Evolutionary conservation across 23 tunicate genomes (phyloP), one percentile per base, ranked within the genome.

Genomic region (Styela clava): DNA sequence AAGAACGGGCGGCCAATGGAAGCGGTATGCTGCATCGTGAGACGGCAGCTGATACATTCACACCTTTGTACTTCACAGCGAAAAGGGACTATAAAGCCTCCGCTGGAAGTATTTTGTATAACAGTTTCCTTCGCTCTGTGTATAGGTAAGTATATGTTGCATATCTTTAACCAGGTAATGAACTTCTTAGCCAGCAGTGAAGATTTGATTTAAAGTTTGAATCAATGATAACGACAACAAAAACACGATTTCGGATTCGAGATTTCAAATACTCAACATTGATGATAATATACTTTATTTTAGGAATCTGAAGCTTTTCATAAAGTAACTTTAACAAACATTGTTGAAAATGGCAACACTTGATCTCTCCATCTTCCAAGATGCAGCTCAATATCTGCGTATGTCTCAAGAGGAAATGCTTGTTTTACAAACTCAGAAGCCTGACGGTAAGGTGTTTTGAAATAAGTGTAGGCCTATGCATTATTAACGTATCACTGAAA

Each of bases 381-480:
- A 88, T 82, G 93, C 93, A 19, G 87, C 93, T 18, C 87, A 67
- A 23, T 88, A 88, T 69, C 64, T 88, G 36, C 93, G 93, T 31
- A 83, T 88, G 93, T 63, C 93, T 33, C 93, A 78, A 23, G 93
- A 88, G 74, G 62, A 88, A 63, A 31, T 83, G 62, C 31, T 88
- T 36, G 86, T 61, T 30, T 74, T 84, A 32, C 93, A 88, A 78
- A 88, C 93, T 35, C 69, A 88, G 69, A 88, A 88, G 62, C 93
- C 93, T 51, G 93, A 88, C 69, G 93, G 93, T 88, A 5, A 24
- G 65, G n/a, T n/a, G n/a, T n/a, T n/a, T n/a, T n/a, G n/a, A n/a
- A n/a, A n/a, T n/a, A n/a, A n/a, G n/a, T n/a, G n/a, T n/a, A n/a
- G n/a, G n/a, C n/a, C n/a, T n/a, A n/a, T n/a, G n/a, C n/a, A n/a